phyloP scores from a whole-genome alignment of 2,113 vertebrate genomes.

The Acrocephalus arundinaceus region DNA sequence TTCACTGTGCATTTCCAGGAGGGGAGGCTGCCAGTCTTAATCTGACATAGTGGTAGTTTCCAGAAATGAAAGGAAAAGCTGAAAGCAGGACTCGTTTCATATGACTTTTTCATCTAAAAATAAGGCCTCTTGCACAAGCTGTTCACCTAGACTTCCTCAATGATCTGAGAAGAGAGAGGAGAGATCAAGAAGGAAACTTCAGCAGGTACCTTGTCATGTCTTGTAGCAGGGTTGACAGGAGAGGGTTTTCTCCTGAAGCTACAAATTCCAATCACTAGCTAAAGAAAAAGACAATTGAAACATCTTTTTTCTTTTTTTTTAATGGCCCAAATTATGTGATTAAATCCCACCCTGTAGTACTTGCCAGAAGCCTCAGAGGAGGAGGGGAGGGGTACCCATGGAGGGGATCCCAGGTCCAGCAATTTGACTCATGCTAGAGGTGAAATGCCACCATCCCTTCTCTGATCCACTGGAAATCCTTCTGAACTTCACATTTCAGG shows the following conservation, averaged over 20 bases:
- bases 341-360: neutral
- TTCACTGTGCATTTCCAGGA: slow-evolving; percentile 21
- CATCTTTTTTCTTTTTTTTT: neutral
- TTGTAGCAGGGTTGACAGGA: neutral
- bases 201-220: neutral
- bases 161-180: neutral
- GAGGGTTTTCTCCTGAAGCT: neutral
- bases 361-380: neutral
- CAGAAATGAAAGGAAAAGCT: slow-evolving; percentile 29
- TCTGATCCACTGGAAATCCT: neutral
- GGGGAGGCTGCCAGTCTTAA: neutral
- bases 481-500: neutral
- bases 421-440: neutral
- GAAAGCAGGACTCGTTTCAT: neutral
- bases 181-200: neutral
- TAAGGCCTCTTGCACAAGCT: neutral
- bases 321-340: neutral
- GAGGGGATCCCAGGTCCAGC: neutral
- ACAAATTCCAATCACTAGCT: neutral
- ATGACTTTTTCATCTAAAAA: slow-evolving; percentile 31
- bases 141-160: neutral
- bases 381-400: accelerated
- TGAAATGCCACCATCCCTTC: neutral
- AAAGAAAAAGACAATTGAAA: neutral
- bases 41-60: neutral